Conservation (phyloP, 2,888 invertebrate genomes). For the Zaprionus obscuricornis region DNA sequence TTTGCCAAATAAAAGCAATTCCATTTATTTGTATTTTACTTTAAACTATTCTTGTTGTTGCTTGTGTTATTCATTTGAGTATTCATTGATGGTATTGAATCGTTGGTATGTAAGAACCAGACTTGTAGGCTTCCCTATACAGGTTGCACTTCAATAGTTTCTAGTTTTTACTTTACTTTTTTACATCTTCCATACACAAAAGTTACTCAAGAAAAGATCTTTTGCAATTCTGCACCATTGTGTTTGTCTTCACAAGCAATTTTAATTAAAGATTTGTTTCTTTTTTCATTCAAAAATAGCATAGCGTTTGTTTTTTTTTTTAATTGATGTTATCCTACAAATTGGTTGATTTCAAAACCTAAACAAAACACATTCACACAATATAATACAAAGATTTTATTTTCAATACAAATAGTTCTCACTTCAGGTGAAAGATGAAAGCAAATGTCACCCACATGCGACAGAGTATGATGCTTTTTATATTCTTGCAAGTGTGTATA, state of each 20-base stretch:
- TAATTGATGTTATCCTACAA: slow-evolving; percentile 32
- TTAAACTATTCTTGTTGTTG: slow-evolving; percentile 33
- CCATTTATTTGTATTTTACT: slow-evolving; percentile 73
- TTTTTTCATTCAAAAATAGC: slow-evolving; percentile 6
- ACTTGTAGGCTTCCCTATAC: too few species aligned
- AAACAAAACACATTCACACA: not conserved
- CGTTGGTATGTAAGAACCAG: too few species aligned
- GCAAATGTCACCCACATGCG: too few species aligned
- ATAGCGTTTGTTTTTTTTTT: slow-evolving; percentile 28
- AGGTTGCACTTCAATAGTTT: slow-evolving; percentile 29
- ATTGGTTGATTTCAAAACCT: slow-evolving; percentile 12
- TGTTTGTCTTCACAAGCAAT: not conserved
- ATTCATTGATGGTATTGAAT: slow-evolving; percentile 52
- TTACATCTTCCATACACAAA: slow-evolving; percentile 2
- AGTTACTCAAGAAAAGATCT: slow-evolving; percentile 27
- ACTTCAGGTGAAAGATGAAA: too few species aligned
- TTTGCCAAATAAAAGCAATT: slow-evolving; percentile 79
- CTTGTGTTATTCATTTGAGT: slow-evolving; percentile 6
- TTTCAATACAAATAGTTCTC: slow-evolving; percentile 4
- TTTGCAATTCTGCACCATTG: slow-evolving; percentile 26
- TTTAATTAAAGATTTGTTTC: slow-evolving; percentile 18
- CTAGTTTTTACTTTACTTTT: not conserved
- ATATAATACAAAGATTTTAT: slow-evolving; percentile 1
- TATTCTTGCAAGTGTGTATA: too few species aligned
- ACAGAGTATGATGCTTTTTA: too few species aligned